Base-by-base conservation (phyloP, 1,140 invertebrate species). In the Leptonema lineaticorne region DNA sequence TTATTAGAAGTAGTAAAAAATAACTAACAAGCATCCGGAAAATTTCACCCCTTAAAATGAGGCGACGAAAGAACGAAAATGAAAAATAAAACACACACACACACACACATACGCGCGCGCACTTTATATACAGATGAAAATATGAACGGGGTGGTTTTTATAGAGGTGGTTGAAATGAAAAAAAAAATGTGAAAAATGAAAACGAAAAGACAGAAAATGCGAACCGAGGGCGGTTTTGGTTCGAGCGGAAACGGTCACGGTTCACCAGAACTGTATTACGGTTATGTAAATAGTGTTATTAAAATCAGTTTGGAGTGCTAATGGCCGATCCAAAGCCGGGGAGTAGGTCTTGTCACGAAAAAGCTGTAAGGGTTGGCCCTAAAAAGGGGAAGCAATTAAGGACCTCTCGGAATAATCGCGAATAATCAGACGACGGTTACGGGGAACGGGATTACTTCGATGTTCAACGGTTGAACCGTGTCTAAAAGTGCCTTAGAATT, bases 281-380 rank as follows among this genome's bases (percentile, higher is more conserved):
- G 20, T 50, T 64, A 70, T 68, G 65, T 70, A 70, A 70, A 70
- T 70, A 67, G 27, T 64, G 37, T 64, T 68, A 70, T 70, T 67
- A 70, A 70, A 68, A 67, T 70, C 69, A 70, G 65, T 70, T 67
- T 68, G 64, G 58, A 67, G 64, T 63, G 48, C 48, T 63, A 70
- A 67, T 68, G 65, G 29, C 59, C 59, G 33, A 62, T 62, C 59
- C 59, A 45, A 18, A 62, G 28, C 59, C 50, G 37, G 16, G 3
- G 2, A 16, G 9, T 11, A 14, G 37, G 37, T 41, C 37, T 20
- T 50, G 50, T 53, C 50, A 24, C 50, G 50, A 53, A 53, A 53
- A 53, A 53, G 18, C 20, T 7, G 22, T 22, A 53, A 24, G 50
- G 50, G 37, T 9, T 11, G 37, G 9, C 9, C 37, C 11, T 16